Base-by-base conservation (phyloP, 2,888 invertebrate genomes). In the Rhamphomyia laevipes region DNA sequence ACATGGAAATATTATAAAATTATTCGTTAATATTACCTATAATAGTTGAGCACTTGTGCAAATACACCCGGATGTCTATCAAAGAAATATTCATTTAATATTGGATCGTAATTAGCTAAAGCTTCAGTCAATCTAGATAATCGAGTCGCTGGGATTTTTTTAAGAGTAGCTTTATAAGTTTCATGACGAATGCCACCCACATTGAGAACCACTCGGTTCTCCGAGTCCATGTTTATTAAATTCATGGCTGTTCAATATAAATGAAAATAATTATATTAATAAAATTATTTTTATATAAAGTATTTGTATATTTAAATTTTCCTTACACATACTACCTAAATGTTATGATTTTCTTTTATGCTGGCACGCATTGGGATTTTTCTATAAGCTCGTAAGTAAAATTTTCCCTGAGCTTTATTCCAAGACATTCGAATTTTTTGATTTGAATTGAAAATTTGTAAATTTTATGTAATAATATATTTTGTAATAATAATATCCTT, bases 1-100 rank as follows among this genome's bases (percentile, higher is more conserved):
- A 5, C 4, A 21, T 21, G 5, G 5, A 21, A 21, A 21, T 21
- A 21, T 21, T 21, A 21, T 21, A 21, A 6, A 27, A 27, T 7
- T 27, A n/a, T n/a, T n/a, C n/a, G 23, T 27, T 9, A n/a, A n/a
- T 53, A 59, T 67, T 63, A 84, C 80, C 90, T 85, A 76, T 97
- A 97, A 73, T 97, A 97, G 73, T 97, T 97, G 64, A 92, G 81
- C 63, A 92, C 89, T 76, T 96, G 95, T 50, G 93, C 94, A 73
- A 96, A 96, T 59, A 79, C 95, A 47, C 94, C 95, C 31, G 95
- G 95, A 75, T 96, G 95, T 59, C 94, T 76, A 74, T 95, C 97
- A 75, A 99, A 99, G 81, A 99, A 99, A 77, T 96, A 99, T 76
- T 99, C 99, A 74, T 99, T 97, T 63, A 97, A 82, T 64, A 97